Evolutionary conservation across 30 jellyfish, hydroid and myxozoan species (phyloP).

Genomic region (Mastigias papua): DNA sequence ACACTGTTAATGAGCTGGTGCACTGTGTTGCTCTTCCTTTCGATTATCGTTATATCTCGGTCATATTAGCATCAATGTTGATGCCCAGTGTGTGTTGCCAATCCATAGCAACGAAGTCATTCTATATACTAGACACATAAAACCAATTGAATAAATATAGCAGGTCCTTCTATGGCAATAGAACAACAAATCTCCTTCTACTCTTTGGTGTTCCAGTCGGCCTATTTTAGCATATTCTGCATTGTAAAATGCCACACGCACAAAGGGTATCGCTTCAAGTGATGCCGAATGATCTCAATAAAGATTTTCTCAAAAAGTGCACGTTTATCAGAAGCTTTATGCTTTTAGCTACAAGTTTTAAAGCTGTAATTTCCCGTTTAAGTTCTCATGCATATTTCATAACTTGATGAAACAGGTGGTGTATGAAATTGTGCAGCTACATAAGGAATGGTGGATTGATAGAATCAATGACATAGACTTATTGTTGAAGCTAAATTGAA

Average conservation of each 20-base stretch:
- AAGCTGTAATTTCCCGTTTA: constrained; percentile 62
- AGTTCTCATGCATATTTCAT: constrained; percentile 47
- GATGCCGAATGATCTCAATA: background rate
- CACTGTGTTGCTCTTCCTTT: background rate
- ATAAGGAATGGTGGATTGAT: background rate
- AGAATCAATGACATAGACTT: background rate
- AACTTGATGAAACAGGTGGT: constrained; percentile 48
- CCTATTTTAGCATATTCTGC: background rate
- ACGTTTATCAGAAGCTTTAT: background rate
- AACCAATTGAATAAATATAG: constrained; percentile 56
- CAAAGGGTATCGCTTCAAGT: background rate
- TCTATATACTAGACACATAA: constrained; percentile 48
- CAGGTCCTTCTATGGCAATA: constrained; percentile 79
- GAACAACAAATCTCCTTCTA: constrained; percentile 24
- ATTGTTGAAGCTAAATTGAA: no score
- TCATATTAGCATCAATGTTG: constrained; percentile 18
- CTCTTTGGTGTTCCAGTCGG: background rate
- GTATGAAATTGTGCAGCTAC: constrained; percentile 6
- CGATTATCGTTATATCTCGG: background rate
- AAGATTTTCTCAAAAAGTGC: background rate
- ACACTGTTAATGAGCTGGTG: background rate
- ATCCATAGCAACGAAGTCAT: constrained; percentile 44
- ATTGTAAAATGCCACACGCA: background rate
- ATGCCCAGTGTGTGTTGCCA: background rate
- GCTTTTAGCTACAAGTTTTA: constrained; percentile 54